Percentiles rank a stretch among this genome's conserved stretches.
Evolutionary conservation across 64 coral and sea anemone species (phyloP).

Genomic region (Pocillopora damicornis): DNA sequence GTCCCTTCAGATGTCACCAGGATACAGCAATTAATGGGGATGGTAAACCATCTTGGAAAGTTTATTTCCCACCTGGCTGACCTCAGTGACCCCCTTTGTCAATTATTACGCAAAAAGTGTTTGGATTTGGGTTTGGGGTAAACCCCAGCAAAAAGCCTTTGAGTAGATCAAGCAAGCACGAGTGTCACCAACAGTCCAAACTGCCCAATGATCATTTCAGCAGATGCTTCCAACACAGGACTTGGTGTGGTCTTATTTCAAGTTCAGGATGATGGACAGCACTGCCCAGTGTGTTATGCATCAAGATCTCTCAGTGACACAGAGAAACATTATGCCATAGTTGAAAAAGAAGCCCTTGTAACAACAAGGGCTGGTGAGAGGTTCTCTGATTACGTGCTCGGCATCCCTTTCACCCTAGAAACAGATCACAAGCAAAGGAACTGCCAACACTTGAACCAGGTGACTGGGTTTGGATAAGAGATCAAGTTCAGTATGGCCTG

Average conservation of each 20-base stretch:
- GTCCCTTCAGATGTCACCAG: slow-evolving; percentile 20
- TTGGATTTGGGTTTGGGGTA: slow-evolving; percentile 10
- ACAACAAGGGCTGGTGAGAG: slow-evolving; percentile 10
- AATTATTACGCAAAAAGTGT: slow-evolving; percentile 30
- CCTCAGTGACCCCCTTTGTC: slow-evolving; percentile 29
- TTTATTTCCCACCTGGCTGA: slow-evolving; percentile 2
- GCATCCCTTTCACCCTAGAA: not conserved
- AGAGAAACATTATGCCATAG: slow-evolving; percentile 8
- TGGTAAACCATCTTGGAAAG: slow-evolving; percentile 39
- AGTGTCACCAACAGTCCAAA: slow-evolving; percentile 26
- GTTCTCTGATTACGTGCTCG: slow-evolving; percentile 19
- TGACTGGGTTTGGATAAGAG: no score
- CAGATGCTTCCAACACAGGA: slow-evolving; percentile 37
- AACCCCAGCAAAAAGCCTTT: slow-evolving; percentile 31
- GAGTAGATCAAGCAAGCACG: slow-evolving; percentile 39
- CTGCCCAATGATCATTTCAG: slow-evolving; percentile 14
- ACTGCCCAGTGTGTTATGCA: slow-evolving; percentile 20
- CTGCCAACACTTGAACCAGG: no score
- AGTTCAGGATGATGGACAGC: slow-evolving; percentile 1
- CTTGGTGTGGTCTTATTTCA: slow-evolving; percentile 32
- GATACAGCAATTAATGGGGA: slow-evolving; percentile 42
- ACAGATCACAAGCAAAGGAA: not conserved
- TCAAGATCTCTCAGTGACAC: slow-evolving; percentile 44
- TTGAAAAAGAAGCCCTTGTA: slow-evolving; percentile 2
- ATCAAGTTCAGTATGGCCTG: no score